These are phyloP conservation scores for Donacobius atricapilla DNA, from an alignment of 2,113 vertebrate species.

Conservation along the genomic window DNA sequence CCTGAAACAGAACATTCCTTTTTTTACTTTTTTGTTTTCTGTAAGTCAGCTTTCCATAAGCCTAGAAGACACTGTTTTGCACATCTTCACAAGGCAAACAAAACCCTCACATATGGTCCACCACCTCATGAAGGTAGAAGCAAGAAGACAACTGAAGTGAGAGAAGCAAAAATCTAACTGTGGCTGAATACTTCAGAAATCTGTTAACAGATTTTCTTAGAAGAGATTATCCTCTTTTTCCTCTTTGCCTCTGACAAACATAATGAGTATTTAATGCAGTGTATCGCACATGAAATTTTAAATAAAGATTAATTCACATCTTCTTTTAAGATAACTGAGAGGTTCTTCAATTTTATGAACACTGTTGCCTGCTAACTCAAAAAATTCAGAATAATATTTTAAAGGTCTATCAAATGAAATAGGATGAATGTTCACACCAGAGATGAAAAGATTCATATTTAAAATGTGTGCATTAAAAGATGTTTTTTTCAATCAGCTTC, in stretches of 20 bases:
- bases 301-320: not conserved
- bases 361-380: not conserved
- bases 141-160: not conserved
- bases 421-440: not conserved
- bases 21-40: too few species aligned
- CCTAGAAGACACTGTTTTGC: not conserved
- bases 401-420: not conserved
- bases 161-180: not conserved
- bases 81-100: not conserved
- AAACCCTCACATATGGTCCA: rapidly evolving
- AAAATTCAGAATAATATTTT: not conserved
- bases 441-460: not conserved
- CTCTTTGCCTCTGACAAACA: not conserved
- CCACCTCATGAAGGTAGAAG: not conserved
- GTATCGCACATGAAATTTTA: not conserved
- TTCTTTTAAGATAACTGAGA: not conserved
- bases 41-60: not conserved
- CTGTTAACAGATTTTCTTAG: not conserved
- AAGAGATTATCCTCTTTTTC: not conserved
- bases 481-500: not conserved
- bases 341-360: not conserved
- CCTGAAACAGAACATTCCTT: not conserved
- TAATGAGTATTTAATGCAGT: not conserved
- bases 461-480: not conserved
- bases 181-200: not conserved